phyloP scores from a whole-genome alignment of 2,888 invertebrate species.

The Octonoba sinensis region DNA sequence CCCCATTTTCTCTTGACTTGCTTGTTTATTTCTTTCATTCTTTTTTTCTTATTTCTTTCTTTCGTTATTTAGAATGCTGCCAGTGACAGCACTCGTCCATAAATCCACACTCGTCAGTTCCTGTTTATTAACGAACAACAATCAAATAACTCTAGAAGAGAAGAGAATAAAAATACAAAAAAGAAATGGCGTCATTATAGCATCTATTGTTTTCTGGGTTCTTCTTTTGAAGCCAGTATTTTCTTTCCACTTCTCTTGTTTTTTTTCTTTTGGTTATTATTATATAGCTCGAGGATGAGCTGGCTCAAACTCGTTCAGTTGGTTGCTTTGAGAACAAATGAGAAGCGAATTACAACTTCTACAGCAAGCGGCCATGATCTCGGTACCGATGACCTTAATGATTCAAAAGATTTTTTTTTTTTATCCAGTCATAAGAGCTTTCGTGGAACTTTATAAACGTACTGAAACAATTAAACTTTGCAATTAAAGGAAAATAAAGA shows the following conservation, averaged over 20 bases:
- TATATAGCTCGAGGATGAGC: too few relatives aligned
- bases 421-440: too few relatives aligned
- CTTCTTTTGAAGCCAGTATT: conserved; percentile 1
- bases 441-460: too few relatives aligned
- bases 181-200: conserved; percentile 32
- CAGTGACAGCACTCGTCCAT: conserved; percentile 34
- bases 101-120: conserved; percentile 53
- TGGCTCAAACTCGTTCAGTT: too few relatives aligned
- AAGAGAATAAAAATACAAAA: conserved; percentile 11
- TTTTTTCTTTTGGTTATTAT: background rate
- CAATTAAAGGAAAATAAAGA: too few relatives aligned
- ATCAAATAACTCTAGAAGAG: conserved; percentile 24
- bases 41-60: conserved; percentile 1
- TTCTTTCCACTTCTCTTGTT: conserved; percentile 11
- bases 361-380: too few relatives aligned
- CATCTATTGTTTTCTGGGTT: conserved; percentile 50
- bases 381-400: too few relatives aligned
- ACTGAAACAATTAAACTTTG: too few relatives aligned
- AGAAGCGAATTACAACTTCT: too few relatives aligned
- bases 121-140: conserved; percentile 53
- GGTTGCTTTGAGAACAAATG: too few relatives aligned
- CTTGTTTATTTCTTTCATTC: conserved; percentile 11
- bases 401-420: too few relatives aligned
- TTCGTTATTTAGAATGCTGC: conserved; percentile 9
- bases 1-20: conserved; percentile 30